A percentile compares a stretch with the other conserved stretches of the same genome.
Conservation (phyloP, 2,797 vertebrate genomes). For the Melanotaenia pygmaea region DNA sequence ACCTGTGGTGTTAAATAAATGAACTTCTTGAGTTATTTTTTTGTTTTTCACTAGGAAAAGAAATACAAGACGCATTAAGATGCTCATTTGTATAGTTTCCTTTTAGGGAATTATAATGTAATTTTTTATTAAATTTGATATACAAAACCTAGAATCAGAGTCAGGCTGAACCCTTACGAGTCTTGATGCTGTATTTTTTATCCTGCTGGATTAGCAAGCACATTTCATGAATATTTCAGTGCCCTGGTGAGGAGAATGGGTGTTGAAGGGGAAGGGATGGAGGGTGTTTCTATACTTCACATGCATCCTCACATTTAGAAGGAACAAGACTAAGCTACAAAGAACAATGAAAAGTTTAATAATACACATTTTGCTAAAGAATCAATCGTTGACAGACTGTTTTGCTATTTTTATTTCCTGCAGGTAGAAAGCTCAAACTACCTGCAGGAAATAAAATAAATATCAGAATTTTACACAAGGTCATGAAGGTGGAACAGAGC, state of each 20-base stretch:
- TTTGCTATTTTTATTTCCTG: too few relatives aligned
- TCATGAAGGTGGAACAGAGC: too few relatives aligned
- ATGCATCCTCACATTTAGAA: constrained; percentile 24
- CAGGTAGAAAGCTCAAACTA: background rate
- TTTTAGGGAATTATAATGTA: background rate
- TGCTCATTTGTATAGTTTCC: background rate
- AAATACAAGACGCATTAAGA: background rate
- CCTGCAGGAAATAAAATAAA: background rate
- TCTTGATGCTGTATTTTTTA: constrained; percentile 23
- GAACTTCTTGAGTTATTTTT: background rate
- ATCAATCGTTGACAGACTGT: background rate
- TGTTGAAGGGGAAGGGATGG: background rate
- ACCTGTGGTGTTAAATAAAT: background rate
- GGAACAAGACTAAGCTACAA: background rate
- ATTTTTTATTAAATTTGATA: constrained; percentile 18
- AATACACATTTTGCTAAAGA: background rate
- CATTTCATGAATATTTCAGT: constrained; percentile 70
- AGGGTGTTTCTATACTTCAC: constrained; percentile 42
- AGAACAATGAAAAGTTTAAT: background rate
- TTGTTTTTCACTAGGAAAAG: constrained; percentile 16
- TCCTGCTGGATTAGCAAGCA: constrained; percentile 47
- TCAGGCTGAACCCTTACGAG: constrained; percentile 18
- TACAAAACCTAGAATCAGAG: constrained; percentile 30
- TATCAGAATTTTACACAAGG: background rate
- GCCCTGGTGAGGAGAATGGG: constrained; percentile 50